Percentiles rank a stretch among this genome's conserved stretches.
Evolutionary conservation across 2,113 vertebrate species (phyloP).

Genomic region (Apeltes quadracus): DNA sequence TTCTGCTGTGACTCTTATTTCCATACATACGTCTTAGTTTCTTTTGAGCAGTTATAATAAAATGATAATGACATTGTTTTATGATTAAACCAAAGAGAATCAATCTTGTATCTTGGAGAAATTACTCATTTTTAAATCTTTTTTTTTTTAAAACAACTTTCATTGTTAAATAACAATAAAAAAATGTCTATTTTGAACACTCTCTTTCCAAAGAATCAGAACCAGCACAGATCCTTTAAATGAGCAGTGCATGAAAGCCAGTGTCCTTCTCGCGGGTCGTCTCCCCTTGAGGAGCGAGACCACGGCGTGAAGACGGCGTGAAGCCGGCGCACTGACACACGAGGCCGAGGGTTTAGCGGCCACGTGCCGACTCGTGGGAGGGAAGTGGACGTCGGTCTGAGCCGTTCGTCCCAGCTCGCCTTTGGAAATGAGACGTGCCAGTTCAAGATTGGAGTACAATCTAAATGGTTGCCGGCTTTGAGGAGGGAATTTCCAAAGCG

Average conservation of each 20-base stretch:
- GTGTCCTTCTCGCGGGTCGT: neutral
- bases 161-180: too few species aligned
- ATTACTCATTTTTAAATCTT: too few species aligned
- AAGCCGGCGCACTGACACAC: too few species aligned
- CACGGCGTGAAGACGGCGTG: neutral
- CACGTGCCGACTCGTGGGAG: neutral
- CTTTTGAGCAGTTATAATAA: neutral
- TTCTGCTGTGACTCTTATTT: neutral
- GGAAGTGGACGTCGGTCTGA: constrained; percentile 27
- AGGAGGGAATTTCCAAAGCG: constrained; percentile 59
- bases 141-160: neutral
- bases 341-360: neutral
- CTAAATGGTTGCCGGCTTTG: constrained; percentile 21
- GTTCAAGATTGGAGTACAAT: constrained; percentile 25
- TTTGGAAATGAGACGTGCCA: constrained; percentile 48
- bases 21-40: neutral
- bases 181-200: too few species aligned
- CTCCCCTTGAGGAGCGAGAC: constrained; percentile 4
- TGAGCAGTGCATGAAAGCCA: neutral
- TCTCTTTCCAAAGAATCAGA: neutral
- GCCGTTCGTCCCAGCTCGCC: constrained; percentile 36
- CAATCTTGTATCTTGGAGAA: neutral
- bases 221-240: neutral
- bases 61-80: neutral
- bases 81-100: neutral